Conservation (phyloP, 2,797 vertebrate species). For the Coreius guichenoti region DNA sequence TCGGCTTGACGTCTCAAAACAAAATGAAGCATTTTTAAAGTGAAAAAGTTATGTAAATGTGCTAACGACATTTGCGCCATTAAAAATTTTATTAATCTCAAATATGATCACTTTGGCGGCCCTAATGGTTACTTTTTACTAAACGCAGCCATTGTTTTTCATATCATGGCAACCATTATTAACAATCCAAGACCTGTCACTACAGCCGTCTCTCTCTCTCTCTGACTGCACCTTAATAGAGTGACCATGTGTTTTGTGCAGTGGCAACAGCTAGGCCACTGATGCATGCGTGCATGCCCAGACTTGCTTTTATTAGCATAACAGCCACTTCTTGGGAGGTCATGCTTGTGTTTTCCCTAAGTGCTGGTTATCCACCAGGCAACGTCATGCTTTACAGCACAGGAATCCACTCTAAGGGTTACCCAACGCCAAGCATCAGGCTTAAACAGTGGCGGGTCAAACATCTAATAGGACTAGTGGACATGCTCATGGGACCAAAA, state of each 20-base stretch:
- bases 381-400: conserved; percentile 56
- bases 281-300: conserved; percentile 54
- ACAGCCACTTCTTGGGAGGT: conserved; percentile 59
- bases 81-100: background rate
- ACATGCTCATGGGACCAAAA: background rate
- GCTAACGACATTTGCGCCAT: background rate
- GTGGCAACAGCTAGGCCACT: conserved; percentile 32
- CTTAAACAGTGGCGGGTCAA: conserved; percentile 46
- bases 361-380: conserved; percentile 55
- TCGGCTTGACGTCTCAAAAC: background rate
- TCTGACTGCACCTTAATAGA: conserved; percentile 43
- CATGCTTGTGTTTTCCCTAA: conserved; percentile 51
- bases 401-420: conserved; percentile 56
- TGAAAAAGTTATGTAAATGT: background rate
- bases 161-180: conserved; percentile 29
- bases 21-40: background rate
- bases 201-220: background rate
- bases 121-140: background rate
- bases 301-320: conserved; percentile 59
- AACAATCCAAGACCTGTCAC: conserved; percentile 32
- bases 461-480: conserved; percentile 20
- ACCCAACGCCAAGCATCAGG: conserved; percentile 51
- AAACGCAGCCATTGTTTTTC: background rate
- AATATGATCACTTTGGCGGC: background rate
- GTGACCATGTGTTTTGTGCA: conserved; percentile 42